Evolutionary conservation across 2,797 vertebrate genomes (phyloP), one percentile per base, ranked within the genome.

Genomic region (Pseudochaenichthys georgianus): DNA sequence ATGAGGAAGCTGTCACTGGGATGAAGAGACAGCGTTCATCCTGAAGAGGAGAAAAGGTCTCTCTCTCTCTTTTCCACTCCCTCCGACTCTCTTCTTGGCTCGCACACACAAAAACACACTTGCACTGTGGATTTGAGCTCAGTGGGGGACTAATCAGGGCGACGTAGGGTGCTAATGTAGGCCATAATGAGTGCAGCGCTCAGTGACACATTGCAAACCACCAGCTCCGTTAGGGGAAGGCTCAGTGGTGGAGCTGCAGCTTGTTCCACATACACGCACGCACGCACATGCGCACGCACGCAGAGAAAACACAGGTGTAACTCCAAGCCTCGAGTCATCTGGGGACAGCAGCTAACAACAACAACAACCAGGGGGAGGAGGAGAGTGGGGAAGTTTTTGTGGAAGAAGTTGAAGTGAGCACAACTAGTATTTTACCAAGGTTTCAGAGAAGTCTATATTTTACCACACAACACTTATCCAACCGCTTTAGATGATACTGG

Each of bases 1-100:
- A 96, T 94, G 96, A 97, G 95, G 93, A 94, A 89, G 92, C 94
- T 95, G 95, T 95, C 94, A 95, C 75, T 71, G 77, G 87, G 92
- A 94, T 94, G 92, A 95, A 94, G 93, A 95, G 94, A 95, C 92
- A 89, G 77, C 87, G 84, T 93, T 91, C 81, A 87, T 85, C 70
- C 75, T 77, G 60, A 82, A 85, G 84, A 84, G 78, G 64, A 85
- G 52, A 67, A 81, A 28, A 73, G 54, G 60, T 69, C 48, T 84
- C 54, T 73, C 50, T 77, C 59, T 61, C 28, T 55, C 60, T 66
- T 64, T 83, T 74, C 61, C 21, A 34, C 75, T 71, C 51, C 17
- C 60, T 51, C 53, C 5, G 5, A 73, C 76, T 59, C 60, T 53
- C 69, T 50, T 31, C 34, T 66, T 21, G 62, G 38, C 60, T 45